These are phyloP conservation scores for Drosophila longiperda DNA, from an alignment of 2,888 invertebrate genomes.

Conservation along the genomic window DNA sequence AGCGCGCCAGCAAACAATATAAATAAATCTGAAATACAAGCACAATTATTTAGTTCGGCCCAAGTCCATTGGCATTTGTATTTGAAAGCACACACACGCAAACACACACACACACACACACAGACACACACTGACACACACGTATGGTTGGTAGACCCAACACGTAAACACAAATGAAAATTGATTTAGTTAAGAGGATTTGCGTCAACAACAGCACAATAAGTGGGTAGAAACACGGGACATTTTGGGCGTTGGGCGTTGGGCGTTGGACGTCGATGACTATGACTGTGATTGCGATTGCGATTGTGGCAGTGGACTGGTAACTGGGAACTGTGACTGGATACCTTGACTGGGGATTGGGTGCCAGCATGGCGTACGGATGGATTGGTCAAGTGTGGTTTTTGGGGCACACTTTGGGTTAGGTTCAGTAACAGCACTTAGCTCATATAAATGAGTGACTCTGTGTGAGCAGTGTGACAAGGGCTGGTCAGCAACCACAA, in stretches of 20 bases:
- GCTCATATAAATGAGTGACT: slow-evolving; percentile 75
- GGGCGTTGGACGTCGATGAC: slow-evolving; percentile 14
- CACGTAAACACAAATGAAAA: slow-evolving; percentile 73
- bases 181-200: slow-evolving; percentile 80
- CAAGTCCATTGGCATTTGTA: slow-evolving; percentile 50
- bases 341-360: slow-evolving; percentile 4
- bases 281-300: slow-evolving; percentile 6
- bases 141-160: slow-evolving; percentile 12
- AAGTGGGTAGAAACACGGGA: slow-evolving; percentile 70
- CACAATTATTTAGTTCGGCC: slow-evolving; percentile 57
- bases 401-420: slow-evolving; percentile 35
- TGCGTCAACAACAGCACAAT: slow-evolving; percentile 80
- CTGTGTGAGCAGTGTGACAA: slow-evolving; percentile 27
- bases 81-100: slow-evolving; percentile 28
- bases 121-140: slow-evolving; percentile 23
- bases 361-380: neutral
- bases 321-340: neutral
- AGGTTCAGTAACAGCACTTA: slow-evolving; percentile 63
- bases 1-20: slow-evolving; percentile 34
- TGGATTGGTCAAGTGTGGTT: slow-evolving; percentile 42
- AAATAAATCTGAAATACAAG: slow-evolving; percentile 52
- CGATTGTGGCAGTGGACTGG: slow-evolving; percentile 9
- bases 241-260: slow-evolving; percentile 25
- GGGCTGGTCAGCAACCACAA: slow-evolving; percentile 24
- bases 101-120: slow-evolving; percentile 19